phyloP scores from a whole-genome alignment of 2,113 vertebrate species.

The Synodontis membranacea region DNA sequence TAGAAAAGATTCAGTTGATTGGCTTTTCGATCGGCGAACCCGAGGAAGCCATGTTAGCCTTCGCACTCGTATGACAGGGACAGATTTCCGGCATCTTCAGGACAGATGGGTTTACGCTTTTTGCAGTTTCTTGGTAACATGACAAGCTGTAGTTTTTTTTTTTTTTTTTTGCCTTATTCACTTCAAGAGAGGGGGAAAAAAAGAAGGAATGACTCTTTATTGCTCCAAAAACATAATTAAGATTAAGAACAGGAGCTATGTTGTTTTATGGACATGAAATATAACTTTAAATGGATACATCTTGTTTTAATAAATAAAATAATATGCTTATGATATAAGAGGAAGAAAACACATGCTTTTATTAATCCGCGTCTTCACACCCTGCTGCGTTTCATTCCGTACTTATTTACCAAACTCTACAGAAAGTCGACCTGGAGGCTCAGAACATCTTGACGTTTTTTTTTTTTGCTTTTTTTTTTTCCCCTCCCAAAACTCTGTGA shows the following conservation, averaged over 20 bases:
- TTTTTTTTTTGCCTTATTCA: no score
- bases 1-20: neutral
- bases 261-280: neutral
- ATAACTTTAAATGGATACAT: neutral
- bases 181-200: neutral
- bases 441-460: neutral
- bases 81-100: neutral
- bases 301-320: neutral
- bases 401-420: neutral
- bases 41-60: no score
- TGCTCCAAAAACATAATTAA: neutral
- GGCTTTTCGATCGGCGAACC: neutral
- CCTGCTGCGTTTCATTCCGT: neutral
- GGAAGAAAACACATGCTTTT: neutral
- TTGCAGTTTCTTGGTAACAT: neutral
- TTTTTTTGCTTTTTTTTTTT: neutral
- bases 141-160: neutral
- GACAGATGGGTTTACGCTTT: neutral
- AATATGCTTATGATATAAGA: neutral
- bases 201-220: neutral
- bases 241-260: neutral
- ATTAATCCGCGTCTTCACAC: neutral
- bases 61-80: no score
- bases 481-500: constrained; percentile 1
- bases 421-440: neutral